Evolutionary conservation across 2,113 vertebrate genomes (phyloP), one percentile per base, ranked within the genome.

Genomic region (Brachyhypopomus gauderio): DNA sequence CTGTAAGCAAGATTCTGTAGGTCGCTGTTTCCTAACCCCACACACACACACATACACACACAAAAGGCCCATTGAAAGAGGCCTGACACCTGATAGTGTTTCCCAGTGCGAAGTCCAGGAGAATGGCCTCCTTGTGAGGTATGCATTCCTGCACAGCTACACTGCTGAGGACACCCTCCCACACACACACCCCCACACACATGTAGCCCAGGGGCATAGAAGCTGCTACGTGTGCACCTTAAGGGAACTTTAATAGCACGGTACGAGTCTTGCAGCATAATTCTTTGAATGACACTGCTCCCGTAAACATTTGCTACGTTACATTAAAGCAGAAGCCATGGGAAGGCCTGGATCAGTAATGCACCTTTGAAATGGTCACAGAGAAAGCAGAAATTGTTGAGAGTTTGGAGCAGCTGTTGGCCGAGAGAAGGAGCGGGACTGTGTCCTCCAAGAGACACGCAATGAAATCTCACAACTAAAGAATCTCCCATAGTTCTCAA

Each of bases 61-160:
- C 89, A 92, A 92, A 92, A 90, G 78, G 87, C 78, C 78, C 88
- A 88, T 90, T 89, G 88, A 92, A 85, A 72, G 82, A 88, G 86
- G 84, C 88, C 34, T 11, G 91, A 92, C 91, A 94, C 90, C 92
- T 86, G 92, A 94, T 88, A 91, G 91, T 88, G 88, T 89, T 91
- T 90, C 80, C 45, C 36, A 75, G 80, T 55, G 80, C 72, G 34
- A 81, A 76, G 80, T 76, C 72, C 55, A 76, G 80, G 73, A 90
- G 88, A 90, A 87, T 89, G 91, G 87, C 89, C 90, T 90, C 91
- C 88, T 91, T 92, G 86, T 85, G 80, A 82, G 91, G 85, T 90
- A 91, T 90, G 91, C 84, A 86, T 87, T 85, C 87, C 60, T 87
- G 86, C 89, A 89, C 88, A 60, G 90, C 90, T 88, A 90, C 86